Conservation (phyloP, 1,140 invertebrate genomes). For the Chrysoperla carnea region DNA sequence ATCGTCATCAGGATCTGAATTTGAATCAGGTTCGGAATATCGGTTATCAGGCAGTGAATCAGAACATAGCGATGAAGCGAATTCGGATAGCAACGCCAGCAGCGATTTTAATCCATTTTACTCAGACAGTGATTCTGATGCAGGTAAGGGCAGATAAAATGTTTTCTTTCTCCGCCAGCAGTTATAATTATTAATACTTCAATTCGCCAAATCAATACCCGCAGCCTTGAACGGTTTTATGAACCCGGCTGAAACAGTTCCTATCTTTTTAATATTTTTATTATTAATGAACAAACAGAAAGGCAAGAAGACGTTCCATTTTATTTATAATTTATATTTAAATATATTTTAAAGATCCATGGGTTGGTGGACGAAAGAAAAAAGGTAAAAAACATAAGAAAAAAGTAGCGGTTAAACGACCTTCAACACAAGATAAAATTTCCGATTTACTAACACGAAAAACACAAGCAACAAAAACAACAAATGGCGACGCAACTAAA, state of each 20-base stretch:
- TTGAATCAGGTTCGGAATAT: conserved; percentile 29
- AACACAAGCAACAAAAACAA: conserved; percentile 10
- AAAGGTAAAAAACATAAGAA: conserved; percentile 50
- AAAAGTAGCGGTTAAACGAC: conserved; percentile 38
- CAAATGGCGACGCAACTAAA: conserved; percentile 11
- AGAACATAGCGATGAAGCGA: conserved; percentile 31
- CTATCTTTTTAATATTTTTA: no score
- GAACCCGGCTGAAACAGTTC: no score
- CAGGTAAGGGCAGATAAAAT: conserved; percentile 38
- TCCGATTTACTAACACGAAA: conserved; percentile 45
- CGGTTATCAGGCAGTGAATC: conserved; percentile 31
- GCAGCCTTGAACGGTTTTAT: no score
- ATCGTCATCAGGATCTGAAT: conserved; percentile 40
- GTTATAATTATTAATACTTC: no score
- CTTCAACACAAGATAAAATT: conserved; percentile 60
- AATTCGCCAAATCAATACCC: no score
- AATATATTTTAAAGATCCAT: conserved; percentile 43
- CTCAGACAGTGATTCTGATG: conserved; percentile 68
- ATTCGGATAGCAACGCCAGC: conserved; percentile 46
- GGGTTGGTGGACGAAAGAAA: conserved; percentile 59
- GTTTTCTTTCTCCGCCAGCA: background rate
- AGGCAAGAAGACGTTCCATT: no score
- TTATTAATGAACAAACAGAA: no score
- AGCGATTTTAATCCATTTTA: conserved; percentile 82
- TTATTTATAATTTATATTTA: conserved; percentile 7